phyloP scores from a whole-genome alignment of 2,888 invertebrate genomes.

The Synergus umbraculus region DNA sequence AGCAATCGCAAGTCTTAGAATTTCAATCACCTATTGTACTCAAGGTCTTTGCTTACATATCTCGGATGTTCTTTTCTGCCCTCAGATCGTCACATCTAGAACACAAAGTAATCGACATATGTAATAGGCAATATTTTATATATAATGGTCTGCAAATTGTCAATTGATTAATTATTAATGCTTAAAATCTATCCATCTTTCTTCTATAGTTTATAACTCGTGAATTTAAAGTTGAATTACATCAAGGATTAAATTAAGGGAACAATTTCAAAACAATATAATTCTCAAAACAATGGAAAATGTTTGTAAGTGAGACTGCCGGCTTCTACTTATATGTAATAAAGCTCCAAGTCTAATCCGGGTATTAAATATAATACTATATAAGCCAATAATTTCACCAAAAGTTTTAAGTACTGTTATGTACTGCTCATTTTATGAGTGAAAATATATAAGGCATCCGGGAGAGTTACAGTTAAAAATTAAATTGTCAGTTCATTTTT shows the following conservation, averaged over 20 bases:
- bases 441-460: no score
- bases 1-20: constrained; percentile 12
- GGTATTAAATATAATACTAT: background rate
- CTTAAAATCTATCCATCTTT: background rate
- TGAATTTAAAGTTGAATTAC: background rate
- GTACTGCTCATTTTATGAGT: no score
- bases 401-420: background rate
- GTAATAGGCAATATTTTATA: background rate
- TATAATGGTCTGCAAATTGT: background rate
- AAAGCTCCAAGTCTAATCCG: background rate
- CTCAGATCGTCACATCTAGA: background rate
- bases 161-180: background rate
- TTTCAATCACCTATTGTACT: constrained; percentile 30
- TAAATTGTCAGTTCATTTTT: background rate
- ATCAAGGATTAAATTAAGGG: background rate
- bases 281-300: background rate
- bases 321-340: background rate
- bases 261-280: background rate
- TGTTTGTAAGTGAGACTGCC: no score
- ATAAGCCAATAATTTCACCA: background rate
- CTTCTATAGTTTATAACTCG: background rate
- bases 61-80: background rate
- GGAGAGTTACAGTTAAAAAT: no score
- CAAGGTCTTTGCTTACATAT: background rate
- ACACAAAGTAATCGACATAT: background rate